Evolutionary conservation across 2,113 vertebrate species (phyloP), one percentile per base, ranked within the genome.

Genomic region (Hypocryptadius cinnamomeus): DNA sequence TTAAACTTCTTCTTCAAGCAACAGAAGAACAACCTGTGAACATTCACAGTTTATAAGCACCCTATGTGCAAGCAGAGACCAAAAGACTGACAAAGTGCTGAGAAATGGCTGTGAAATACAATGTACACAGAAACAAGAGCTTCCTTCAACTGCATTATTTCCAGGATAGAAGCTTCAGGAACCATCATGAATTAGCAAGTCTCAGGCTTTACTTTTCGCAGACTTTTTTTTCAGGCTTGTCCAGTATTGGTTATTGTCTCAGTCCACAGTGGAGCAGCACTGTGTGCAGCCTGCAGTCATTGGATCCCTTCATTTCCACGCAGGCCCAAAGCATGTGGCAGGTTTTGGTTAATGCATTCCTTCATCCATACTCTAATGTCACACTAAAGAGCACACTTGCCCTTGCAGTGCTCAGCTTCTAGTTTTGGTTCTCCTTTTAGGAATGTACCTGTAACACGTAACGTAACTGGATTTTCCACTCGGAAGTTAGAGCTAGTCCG

Each of bases 131-230:
- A 72, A 68, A 51, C 4, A 50, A 69, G 19, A 84, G 40, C 30
- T 84, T 63, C 47, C 23, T 47, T 54, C 56, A 85, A 64, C 33
- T 47, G 51, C 14, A 68, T 2, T 15, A 28, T 71, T 54, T 76
- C 31, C 45, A 57, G 22, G 27, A 16, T 2, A 66, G 47, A 85
- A 64, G 19, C 19, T 23, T 74, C 31, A 63, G 70, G 31, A 79
- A 22, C 7, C 40, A 8, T 18, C 9, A 37, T 3, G 1, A 80
- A 5, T 25, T 2, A 53, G 11, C 0, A 8, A 60, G 47, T 51
- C 25, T 42, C 37, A 28, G 27, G 53, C 28, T 85, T 78, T 80
- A 37, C 30, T 88, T 92, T 61, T 13, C 3, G 0, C 42, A 24
- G 59, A 25, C 25, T 47, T 77, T 15, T 70, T 92, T 87, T 94